Percentiles rank a stretch among this genome's conserved stretches.
Evolutionary conservation across 2,113 vertebrate genomes (phyloP).

Genomic region (Sula dactylatra): DNA sequence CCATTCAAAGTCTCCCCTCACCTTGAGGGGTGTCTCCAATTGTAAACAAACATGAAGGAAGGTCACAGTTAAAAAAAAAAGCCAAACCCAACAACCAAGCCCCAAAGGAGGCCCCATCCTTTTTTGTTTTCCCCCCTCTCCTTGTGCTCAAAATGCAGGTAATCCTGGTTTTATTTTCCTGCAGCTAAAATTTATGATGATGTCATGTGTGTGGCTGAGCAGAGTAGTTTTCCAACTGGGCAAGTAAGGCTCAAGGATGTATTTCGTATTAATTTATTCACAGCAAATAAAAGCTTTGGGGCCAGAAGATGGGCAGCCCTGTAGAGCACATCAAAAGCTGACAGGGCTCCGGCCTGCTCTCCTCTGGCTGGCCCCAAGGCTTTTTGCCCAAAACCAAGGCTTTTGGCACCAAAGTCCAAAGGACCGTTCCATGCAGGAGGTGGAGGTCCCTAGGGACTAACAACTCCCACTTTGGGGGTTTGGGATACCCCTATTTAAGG

Average conservation of each 20-base stretch:
- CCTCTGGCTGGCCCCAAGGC: neutral
- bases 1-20: neutral
- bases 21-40: neutral
- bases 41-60: constrained; percentile 31
- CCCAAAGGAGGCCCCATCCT: neutral
- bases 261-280: constrained; percentile 36
- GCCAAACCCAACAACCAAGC: neutral
- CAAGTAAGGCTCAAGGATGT: neutral
- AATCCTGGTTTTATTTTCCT: constrained; percentile 7
- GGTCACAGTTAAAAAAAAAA: neutral
- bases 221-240: constrained; percentile 2
- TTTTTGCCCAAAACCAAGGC: neutral
- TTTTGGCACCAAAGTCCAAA: neutral
- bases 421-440: fast-evolving
- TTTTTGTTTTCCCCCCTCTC: neutral
- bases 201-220: constrained; percentile 10
- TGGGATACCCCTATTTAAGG: neutral
- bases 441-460: neutral
- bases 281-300: neutral
- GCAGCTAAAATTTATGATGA: constrained; percentile 18
- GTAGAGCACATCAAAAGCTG: neutral
- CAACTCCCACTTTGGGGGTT: neutral
- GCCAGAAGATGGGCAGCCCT: neutral
- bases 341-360: neutral
- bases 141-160: constrained; percentile 38